Evolutionary conservation across 2,888 invertebrate genomes (phyloP).

Genomic region (Colletes collaris): DNA sequence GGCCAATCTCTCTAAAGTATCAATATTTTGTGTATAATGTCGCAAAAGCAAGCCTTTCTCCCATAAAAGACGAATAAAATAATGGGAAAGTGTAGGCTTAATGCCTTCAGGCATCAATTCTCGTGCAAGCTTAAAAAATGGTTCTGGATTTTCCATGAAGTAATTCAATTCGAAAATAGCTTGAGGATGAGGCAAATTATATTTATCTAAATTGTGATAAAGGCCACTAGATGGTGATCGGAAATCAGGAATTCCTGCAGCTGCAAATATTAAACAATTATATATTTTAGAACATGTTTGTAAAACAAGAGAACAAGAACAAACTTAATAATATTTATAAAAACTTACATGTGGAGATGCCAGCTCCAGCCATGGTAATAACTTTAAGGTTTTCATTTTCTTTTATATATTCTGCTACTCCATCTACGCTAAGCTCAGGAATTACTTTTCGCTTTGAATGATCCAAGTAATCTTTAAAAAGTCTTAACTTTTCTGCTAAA

Average conservation of each 20-base stretch:
- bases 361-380: conserved; percentile 97
- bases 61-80: conserved; percentile 93
- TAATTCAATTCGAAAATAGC: conserved; percentile 96
- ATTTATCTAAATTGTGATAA: conserved; percentile 95
- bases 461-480: conserved; percentile 83
- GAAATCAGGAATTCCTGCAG: conserved; percentile 98
- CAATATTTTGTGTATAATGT: conserved; percentile 96
- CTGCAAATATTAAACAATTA: conserved; percentile 82
- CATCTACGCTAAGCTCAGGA: conserved; percentile 89
- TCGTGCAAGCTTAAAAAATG: conserved; percentile 95
- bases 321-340: conserved; percentile 3
- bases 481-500: conserved; percentile 87
- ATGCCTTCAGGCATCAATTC: conserved; percentile 94
- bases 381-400: conserved; percentile 91
- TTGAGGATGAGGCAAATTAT: conserved; percentile 95
- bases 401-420: conserved; percentile 91
- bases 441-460: conserved; percentile 84
- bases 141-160: conserved; percentile 94
- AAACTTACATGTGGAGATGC: conserved; percentile 96
- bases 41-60: conserved; percentile 91
- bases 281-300: conserved; percentile 7
- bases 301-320: background rate
- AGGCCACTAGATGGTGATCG: conserved; percentile 96
- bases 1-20: conserved; percentile 94
- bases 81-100: conserved; percentile 95